A percentile compares a stretch with the other conserved stretches of the same genome.
These are phyloP conservation scores for Procambarus virginalis DNA, from an alignment of 1,140 invertebrate species.

Conservation along the genomic window DNA sequence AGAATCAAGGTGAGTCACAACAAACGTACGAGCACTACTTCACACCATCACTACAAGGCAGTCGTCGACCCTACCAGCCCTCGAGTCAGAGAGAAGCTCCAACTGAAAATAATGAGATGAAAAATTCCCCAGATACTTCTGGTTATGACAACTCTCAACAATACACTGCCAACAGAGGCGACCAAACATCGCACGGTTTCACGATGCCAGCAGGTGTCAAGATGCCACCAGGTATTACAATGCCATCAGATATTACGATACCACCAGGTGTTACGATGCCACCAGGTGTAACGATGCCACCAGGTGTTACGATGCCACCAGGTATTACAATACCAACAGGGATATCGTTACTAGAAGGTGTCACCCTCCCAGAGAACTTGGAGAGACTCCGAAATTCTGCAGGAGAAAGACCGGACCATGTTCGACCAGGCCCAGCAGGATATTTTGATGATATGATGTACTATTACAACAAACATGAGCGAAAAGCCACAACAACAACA, in stretches of 20 bases:
- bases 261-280: slow-evolving; percentile 44
- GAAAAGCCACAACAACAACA: slow-evolving; percentile 9
- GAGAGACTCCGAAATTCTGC: neutral
- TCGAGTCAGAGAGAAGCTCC: neutral
- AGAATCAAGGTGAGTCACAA: neutral
- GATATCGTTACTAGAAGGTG: slow-evolving; percentile 11
- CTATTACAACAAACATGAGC: slow-evolving; percentile 50
- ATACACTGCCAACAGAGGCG: neutral
- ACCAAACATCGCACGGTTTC: neutral
- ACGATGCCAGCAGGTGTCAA: slow-evolving; percentile 41
- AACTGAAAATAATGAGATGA: neutral
- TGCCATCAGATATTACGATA: slow-evolving; percentile 14
- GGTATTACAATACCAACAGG: neutral
- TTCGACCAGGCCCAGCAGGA: neutral
- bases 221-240: neutral
- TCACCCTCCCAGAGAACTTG: slow-evolving; percentile 17
- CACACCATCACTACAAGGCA: neutral
- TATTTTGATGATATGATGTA: slow-evolving; percentile 56
- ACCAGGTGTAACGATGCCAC: slow-evolving; percentile 25
- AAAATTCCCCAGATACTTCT: neutral
- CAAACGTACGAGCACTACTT: neutral
- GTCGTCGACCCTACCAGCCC: neutral
- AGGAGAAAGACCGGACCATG: neutral
- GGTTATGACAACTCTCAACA: neutral
- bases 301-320: slow-evolving; percentile 25